phyloP scores from a whole-genome alignment of 2,113 vertebrate genomes.

The Leptobrachium ailaonicum region DNA sequence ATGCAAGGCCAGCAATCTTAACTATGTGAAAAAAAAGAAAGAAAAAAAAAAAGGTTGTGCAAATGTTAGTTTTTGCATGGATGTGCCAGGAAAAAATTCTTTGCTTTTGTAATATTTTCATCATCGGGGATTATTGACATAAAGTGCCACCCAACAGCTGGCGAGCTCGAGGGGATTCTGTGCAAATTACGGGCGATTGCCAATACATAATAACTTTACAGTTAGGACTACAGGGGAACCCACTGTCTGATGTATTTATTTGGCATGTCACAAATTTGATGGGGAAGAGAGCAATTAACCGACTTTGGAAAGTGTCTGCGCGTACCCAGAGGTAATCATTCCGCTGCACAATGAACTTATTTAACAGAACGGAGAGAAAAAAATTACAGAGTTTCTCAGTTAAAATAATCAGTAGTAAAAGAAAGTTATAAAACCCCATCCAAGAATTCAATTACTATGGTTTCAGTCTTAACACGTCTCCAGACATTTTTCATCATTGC shows the following conservation, averaged over 20 bases:
- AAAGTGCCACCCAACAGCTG: conserved; percentile 1
- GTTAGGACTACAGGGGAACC: not conserved
- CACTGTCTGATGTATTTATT: not conserved
- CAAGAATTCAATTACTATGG: not conserved
- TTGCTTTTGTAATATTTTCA: not conserved
- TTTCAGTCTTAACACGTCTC: not conserved
- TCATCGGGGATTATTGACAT: not conserved
- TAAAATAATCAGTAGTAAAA: no score
- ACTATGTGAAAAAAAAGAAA: no score
- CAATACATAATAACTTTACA: not conserved
- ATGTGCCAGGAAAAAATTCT: conserved; percentile 8
- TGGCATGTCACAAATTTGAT: not conserved
- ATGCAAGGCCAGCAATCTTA: no score
- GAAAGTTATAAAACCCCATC: no score
- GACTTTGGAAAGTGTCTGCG: not conserved
- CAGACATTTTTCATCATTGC: not conserved
- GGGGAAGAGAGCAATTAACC: conserved; percentile 31
- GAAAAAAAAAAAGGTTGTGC: no score
- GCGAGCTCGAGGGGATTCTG: not conserved
- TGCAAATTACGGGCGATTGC: not conserved
- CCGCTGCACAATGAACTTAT: conserved; percentile 9
- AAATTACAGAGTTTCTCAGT: no score
- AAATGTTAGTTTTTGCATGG: conserved; percentile 3
- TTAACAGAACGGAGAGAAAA: not conserved
- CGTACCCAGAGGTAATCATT: conserved; percentile 9